These are phyloP conservation scores for Verasper variegatus DNA, from an alignment of 2,113 vertebrate genomes.

Conservation along the genomic window DNA sequence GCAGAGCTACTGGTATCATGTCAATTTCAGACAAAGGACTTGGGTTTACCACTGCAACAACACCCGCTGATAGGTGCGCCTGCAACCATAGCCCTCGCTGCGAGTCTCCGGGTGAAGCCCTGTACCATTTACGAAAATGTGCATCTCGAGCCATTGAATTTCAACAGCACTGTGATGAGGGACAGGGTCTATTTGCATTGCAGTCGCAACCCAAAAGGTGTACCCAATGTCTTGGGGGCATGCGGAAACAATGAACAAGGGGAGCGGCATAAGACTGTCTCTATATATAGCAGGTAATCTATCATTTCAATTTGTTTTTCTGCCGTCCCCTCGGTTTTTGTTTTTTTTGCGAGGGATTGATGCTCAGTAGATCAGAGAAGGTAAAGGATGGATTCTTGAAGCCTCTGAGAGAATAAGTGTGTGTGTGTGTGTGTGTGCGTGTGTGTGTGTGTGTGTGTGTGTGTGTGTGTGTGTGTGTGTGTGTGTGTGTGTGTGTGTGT, in stretches of 20 bases:
- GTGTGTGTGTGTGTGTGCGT: conserved; percentile 32
- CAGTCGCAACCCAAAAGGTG: conserved; percentile 64
- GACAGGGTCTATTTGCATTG: conserved; percentile 63
- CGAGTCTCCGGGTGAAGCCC: not conserved
- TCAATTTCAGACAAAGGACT: not conserved
- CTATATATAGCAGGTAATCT: conserved; percentile 80
- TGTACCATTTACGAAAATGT: conserved; percentile 17
- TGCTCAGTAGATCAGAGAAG: conserved; percentile 72
- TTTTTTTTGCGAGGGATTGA: conserved; percentile 63
- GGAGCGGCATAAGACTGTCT: conserved; percentile 48
- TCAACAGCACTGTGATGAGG: conserved; percentile 16
- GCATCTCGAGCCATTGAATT: conserved; percentile 24
- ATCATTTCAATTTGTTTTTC: conserved; percentile 72
- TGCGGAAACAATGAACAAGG: conserved; percentile 69
- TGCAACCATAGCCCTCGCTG: not conserved
- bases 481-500: conserved; percentile 34
- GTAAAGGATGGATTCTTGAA: conserved; percentile 58
- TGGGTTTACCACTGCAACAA: not conserved
- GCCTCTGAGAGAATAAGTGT: conserved; percentile 51
- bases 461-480: conserved; percentile 27
- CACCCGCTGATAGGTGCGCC: not conserved
- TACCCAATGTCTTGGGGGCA: conserved; percentile 67
- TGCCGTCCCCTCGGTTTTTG: conserved; percentile 62
- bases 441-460: conserved; percentile 31
- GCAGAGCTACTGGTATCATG: not conserved